These are phyloP conservation scores for Coecobrya sp. DNA, from an alignment of 2,888 invertebrate species.

Conservation along the genomic window DNA sequence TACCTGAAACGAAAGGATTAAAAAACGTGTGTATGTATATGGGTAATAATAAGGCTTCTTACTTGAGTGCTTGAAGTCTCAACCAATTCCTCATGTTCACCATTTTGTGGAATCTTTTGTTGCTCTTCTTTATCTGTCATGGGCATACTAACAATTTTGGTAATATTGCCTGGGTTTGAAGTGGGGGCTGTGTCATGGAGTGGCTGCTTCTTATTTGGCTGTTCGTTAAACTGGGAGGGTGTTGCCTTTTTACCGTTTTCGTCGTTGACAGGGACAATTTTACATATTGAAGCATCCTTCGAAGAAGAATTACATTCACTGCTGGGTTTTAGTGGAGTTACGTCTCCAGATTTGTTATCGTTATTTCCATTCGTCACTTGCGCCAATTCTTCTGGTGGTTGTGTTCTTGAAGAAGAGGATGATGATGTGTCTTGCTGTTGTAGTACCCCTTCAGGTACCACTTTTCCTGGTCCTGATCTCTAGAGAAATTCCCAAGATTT, in stretches of 20 bases:
- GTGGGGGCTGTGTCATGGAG: not conserved
- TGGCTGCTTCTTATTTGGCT: not conserved
- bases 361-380: not conserved
- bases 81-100: not conserved
- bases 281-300: conserved; percentile 21
- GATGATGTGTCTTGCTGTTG: conserved; percentile 17
- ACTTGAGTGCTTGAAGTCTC: conserved; percentile 29
- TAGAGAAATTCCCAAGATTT: conserved; percentile 75
- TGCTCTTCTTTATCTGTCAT: not conserved
- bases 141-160: not conserved
- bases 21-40: too few species aligned
- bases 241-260: not conserved
- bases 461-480: conserved; percentile 63
- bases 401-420: conserved; percentile 9
- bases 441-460: conserved; percentile 50
- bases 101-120: not conserved
- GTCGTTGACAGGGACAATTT: not conserved
- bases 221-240: not conserved
- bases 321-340: not conserved
- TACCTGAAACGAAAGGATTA: too few species aligned
- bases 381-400: not conserved
- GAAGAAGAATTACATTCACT: conserved; percentile 21
- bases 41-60: not conserved
- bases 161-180: not conserved
- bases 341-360: not conserved